Evolutionary conservation across 2,888 invertebrate species (phyloP), one percentile per base, ranked within the genome.

Genomic region (Ennomos fuscantarius): DNA sequence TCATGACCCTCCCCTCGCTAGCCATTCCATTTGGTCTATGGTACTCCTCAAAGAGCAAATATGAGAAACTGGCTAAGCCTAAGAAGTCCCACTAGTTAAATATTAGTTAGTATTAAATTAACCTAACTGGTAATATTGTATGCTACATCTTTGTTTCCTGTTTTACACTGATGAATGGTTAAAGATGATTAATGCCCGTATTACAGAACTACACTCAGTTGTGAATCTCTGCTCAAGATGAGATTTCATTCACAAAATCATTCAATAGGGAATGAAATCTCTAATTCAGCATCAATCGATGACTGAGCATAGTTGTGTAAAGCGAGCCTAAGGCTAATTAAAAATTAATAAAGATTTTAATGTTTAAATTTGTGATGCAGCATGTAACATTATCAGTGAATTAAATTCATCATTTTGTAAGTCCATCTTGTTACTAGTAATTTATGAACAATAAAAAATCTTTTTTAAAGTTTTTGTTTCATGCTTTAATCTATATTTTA

Each of bases 1-100:
- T 99, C 54, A 98, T 99, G 98, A 97, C 98, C 31, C 93, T 99
- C 39, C 99, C 99, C 6, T 98, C 99, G 2, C 93, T 99, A 43
- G 97, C 96, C 41, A 98, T 99, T 82, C 99, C 99, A 56, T 97
- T 98, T 84, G 95, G 96, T 35, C 93, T 99, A 63, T 99, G 99
- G 99, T 98, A 95, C 89, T 96, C 96, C 31, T 98, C 98, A 78
- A 99, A 99, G 88, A 96, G 95, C 84, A 98, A 98, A 93, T 99
- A 99, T 78, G 98, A 98, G 81, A 95, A 95, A 75, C 89, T 96
- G 35, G 90, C 94, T 51, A 96, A 95, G 83, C 92, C 94, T 49
- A 96, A 96, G 88, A 96, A 96, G 81, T 86, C 81, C 60, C 93
- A 93, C 78, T 93, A 91, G 77, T 60, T 78, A 72, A 63, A 63